These are phyloP conservation scores for Pyrochroa serraticornis DNA, from an alignment of 2,888 invertebrate genomes.

Conservation along the genomic window DNA sequence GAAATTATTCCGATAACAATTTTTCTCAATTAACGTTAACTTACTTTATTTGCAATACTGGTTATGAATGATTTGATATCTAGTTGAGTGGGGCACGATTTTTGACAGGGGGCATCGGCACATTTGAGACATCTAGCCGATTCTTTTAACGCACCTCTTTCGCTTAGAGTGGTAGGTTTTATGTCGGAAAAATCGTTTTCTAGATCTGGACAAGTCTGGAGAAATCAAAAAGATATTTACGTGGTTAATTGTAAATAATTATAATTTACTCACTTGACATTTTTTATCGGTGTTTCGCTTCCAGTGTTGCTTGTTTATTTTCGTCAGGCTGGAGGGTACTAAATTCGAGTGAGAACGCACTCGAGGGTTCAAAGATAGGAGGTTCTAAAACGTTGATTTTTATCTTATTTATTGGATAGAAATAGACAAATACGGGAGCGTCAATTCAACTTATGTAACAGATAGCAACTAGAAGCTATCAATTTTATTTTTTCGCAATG, in stretches of 20 bases:
- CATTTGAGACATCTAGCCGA: slow-evolving; percentile 90
- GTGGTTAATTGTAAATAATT: neutral
- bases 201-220: slow-evolving; percentile 70
- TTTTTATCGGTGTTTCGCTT: slow-evolving; percentile 88
- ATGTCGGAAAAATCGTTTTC: slow-evolving; percentile 94
- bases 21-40: slow-evolving; percentile 11
- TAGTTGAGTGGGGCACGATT: slow-evolving; percentile 97
- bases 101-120: slow-evolving; percentile 97
- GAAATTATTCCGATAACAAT: slow-evolving; percentile 36
- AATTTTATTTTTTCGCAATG: too few species aligned
- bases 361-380: slow-evolving; percentile 85
- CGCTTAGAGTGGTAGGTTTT: slow-evolving; percentile 96
- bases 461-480: neutral
- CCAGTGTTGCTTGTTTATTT: slow-evolving; percentile 91
- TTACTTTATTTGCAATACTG: slow-evolving; percentile 91
- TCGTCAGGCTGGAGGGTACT: slow-evolving; percentile 85
- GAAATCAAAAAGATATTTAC: slow-evolving; percentile 35
- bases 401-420: slow-evolving; percentile 2
- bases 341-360: slow-evolving; percentile 77
- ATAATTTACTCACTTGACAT: slow-evolving; percentile 72
- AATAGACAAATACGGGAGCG: neutral
- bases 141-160: slow-evolving; percentile 90
- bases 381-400: slow-evolving; percentile 69
- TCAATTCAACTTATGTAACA: neutral
- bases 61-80: slow-evolving; percentile 97